A percentile compares a stretch with the other conserved stretches of the same genome.
Conservation (phyloP, 2,888 invertebrate genomes). For the Alentia gelatinosa region DNA sequence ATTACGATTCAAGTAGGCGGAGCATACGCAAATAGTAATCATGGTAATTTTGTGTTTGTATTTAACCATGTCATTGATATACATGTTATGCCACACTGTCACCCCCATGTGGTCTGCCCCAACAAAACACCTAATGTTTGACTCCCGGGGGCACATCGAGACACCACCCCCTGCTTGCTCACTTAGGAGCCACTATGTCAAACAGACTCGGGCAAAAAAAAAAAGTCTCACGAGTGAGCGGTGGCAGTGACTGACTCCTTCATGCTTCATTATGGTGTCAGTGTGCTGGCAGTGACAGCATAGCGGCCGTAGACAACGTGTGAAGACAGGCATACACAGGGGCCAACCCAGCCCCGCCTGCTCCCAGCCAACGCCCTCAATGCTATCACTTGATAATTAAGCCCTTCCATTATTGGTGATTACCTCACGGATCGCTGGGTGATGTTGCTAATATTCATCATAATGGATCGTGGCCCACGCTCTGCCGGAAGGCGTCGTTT, state of each 20-base stretch:
- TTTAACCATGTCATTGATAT: no score
- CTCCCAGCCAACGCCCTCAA: background rate
- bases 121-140: no score
- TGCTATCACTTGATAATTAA: slow-evolving; percentile 42
- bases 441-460: slow-evolving; percentile 41
- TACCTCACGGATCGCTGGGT: slow-evolving; percentile 46
- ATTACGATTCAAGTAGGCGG: no score
- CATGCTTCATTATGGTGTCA: slow-evolving; percentile 35
- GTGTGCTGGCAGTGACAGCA: background rate
- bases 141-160: background rate
- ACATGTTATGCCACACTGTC: no score
- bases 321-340: slow-evolving; percentile 39
- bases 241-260: slow-evolving; percentile 3
- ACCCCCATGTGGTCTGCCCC: no score
- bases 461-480: background rate
- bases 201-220: background rate
- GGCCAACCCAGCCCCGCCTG: background rate
- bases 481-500: slow-evolving; percentile 37
- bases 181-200: background rate
- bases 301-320: slow-evolving; percentile 2
- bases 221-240: background rate
- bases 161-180: background rate
- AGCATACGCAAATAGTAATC: no score
- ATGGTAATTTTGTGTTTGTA: no score
- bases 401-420: slow-evolving; percentile 19